Evolutionary conservation across 2,113 vertebrate genomes (phyloP).

Genomic region (Procavia capensis): DNA sequence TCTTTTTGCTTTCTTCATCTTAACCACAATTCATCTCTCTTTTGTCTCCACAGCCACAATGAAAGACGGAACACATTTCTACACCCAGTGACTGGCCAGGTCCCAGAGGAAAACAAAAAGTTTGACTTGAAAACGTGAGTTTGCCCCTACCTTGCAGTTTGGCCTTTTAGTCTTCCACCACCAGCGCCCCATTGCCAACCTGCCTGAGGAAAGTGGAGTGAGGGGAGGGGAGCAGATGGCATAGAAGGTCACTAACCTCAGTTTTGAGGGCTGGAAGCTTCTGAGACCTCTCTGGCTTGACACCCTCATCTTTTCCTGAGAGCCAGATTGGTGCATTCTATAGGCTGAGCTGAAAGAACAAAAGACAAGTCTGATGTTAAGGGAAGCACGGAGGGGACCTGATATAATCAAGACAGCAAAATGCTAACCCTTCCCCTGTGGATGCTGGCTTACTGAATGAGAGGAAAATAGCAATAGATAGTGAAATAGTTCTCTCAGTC

Average conservation of each 20-base stretch:
- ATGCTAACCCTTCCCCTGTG: not conserved
- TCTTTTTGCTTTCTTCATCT: not conserved
- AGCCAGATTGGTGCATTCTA: rapidly evolving
- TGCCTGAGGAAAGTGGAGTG: not conserved
- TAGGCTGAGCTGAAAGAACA: not conserved
- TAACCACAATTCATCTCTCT: not conserved
- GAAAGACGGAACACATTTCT: slow-evolving; percentile 92
- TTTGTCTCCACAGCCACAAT: slow-evolving; percentile 90
- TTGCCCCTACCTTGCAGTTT: rapidly evolving
- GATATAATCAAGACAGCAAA: not conserved
- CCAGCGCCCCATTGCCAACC: not conserved
- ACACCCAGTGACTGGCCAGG: slow-evolving; percentile 90
- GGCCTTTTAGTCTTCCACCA: not conserved
- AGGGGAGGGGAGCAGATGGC: not conserved
- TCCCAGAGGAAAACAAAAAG: slow-evolving; percentile 88
- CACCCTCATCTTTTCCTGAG: not conserved
- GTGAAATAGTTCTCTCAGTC: not conserved
- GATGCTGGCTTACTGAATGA: not conserved
- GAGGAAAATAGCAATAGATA: not conserved
- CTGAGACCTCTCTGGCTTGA: not conserved
- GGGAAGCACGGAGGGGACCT: not conserved
- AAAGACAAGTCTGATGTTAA: not conserved
- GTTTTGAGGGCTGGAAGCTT: not conserved
- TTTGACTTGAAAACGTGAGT: slow-evolving; percentile 89
- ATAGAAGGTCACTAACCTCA: not conserved